These are phyloP conservation scores for Poeciliopsis paucimaculata DNA, from an alignment of 2,797 vertebrate genomes.

Conservation along the genomic window DNA sequence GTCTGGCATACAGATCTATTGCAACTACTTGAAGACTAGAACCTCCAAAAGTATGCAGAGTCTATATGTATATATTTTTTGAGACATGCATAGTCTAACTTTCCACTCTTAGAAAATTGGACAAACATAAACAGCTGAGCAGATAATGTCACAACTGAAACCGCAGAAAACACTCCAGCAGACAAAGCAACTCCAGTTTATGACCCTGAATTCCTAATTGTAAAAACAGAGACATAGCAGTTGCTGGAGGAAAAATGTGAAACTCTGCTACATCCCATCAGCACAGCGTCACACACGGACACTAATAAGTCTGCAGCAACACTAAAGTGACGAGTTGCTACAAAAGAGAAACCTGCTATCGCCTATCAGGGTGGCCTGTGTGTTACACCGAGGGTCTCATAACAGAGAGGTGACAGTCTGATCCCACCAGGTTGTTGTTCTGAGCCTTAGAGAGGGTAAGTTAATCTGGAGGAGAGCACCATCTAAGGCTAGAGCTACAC, in stretches of 20 bases:
- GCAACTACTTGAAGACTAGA: neutral
- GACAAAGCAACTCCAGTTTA: constrained; percentile 17
- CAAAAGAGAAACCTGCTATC: constrained; percentile 54
- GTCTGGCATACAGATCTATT: constrained; percentile 4
- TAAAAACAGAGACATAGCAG: constrained; percentile 50
- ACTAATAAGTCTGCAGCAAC: constrained; percentile 49
- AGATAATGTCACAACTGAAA: neutral
- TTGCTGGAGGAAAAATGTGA: constrained; percentile 37
- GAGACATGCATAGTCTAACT: neutral
- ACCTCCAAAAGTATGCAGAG: neutral
- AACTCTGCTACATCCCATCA: constrained; percentile 36
- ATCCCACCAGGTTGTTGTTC: constrained; percentile 36
- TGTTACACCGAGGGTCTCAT: constrained; percentile 39
- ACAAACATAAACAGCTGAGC: neutral
- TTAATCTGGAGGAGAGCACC: constrained; percentile 47
- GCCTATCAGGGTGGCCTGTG: constrained; percentile 63
- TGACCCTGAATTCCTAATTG: constrained; percentile 43
- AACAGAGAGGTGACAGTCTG: constrained; percentile 44
- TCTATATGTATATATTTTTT: neutral
- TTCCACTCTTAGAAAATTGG: neutral
- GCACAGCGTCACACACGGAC: constrained; percentile 36
- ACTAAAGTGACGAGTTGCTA: constrained; percentile 41
- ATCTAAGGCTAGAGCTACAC: constrained; percentile 32
- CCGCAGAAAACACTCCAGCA: constrained; percentile 9
- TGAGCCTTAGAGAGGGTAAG: neutral